Evolutionary conservation across 2,888 invertebrate species (phyloP), one percentile per base, ranked within the genome.

Genomic region (Pachycephus smyrnensis): DNA sequence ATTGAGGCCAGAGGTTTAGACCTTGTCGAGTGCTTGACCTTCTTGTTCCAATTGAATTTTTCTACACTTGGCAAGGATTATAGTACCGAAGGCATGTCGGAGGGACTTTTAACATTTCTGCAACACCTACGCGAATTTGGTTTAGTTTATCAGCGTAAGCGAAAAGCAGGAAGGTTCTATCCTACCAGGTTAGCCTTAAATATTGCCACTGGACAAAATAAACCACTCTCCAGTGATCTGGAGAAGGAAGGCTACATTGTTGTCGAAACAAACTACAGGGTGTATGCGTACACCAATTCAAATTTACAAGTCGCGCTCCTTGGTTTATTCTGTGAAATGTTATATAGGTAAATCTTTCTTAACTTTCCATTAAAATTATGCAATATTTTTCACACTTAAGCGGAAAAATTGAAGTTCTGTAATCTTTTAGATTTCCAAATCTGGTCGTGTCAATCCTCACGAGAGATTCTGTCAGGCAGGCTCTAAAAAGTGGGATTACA

Each of bases 121-220:
- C 98, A 99, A 91, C 98, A 99, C 92, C 93, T 99, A 75, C 92
- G 99, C 81, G 99, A 99, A 92, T 98, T 99, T 89, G 99, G 99
- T 69, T 94, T 99, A 55, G 98, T 99, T 30, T 99, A 98, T 92
- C 98, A 98, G 92, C 94, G 99, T 88, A 98, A 91, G 83, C 86
- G 91, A 15, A 91, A 91, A 86, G 91, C 91, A 37, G 91, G 91
- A 86, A 98, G 94, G 97, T 99, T 98, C 93, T 99, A 98, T 93
- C 99, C 99, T 23, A 99, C 99, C 0, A 94, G 97, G 55, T 93
- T 99, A 83, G 98, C 98, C 3, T 93, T 99, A 77, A 97, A 98
- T 92, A 95, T 99, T 76, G 94, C 94, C 6, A 94, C 94, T 40
- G 95, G 95, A 4, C 90, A 93, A 82, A 91, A 92, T 77, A 91